A percentile compares a stretch with the other conserved stretches of the same genome.
These are phyloP conservation scores for Eupelmus urozonus DNA, from an alignment of 2,888 invertebrate species.

Conservation along the genomic window DNA sequence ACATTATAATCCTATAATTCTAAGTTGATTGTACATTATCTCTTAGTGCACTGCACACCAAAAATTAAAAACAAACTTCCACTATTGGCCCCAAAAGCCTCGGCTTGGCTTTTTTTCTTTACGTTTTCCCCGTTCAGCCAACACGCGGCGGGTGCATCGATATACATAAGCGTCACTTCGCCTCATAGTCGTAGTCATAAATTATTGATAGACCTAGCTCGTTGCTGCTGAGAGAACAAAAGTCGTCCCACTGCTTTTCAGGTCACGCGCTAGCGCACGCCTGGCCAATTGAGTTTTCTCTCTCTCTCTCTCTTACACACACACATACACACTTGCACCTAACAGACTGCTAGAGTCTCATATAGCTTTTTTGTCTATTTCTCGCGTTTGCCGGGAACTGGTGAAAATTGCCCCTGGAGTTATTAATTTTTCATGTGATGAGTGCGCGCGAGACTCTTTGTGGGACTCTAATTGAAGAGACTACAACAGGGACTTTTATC, in stretches of 20 bases:
- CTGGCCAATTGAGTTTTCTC: background rate
- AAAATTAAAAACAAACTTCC: too few relatives aligned
- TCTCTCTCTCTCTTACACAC: too few relatives aligned
- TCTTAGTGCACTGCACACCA: too few relatives aligned
- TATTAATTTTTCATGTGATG: constrained; percentile 20
- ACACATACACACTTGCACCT: too few relatives aligned
- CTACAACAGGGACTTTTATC: background rate
- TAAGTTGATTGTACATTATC: too few relatives aligned
- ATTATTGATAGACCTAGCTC: constrained; percentile 56
- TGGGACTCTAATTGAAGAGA: background rate
- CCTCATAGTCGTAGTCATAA: constrained; percentile 43
- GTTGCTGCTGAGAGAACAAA: constrained; percentile 54
- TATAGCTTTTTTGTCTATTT: background rate
- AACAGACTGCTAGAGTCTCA: background rate
- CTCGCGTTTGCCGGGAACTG: background rate
- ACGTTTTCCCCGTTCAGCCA: too few relatives aligned
- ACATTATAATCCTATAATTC: too few relatives aligned
- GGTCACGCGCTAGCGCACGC: constrained; percentile 25
- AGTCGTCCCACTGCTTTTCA: constrained; percentile 43
- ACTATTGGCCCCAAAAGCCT: too few relatives aligned
- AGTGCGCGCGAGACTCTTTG: too few relatives aligned
- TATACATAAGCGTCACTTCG: constrained; percentile 2
- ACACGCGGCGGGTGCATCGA: constrained; percentile 5
- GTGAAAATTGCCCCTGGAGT: constrained; percentile 18
- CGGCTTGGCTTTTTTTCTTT: too few relatives aligned